Base-by-base conservation (phyloP, 2,797 vertebrate species). In the Muraenolepis orangiensis region DNA sequence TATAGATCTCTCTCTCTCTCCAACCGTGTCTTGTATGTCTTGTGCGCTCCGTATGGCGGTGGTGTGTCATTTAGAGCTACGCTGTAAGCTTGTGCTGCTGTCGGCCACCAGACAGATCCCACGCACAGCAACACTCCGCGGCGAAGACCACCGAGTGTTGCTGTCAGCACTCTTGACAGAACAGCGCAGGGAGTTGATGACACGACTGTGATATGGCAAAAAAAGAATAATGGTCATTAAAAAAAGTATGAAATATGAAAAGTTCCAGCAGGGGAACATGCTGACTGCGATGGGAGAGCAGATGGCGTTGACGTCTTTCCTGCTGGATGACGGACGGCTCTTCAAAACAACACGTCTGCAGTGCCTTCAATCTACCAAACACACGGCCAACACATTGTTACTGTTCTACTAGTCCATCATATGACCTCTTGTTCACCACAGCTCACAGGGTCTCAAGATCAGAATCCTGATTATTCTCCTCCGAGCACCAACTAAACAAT, bases 11-110 rank as follows among this genome's bases (percentile, higher is more conserved):
- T 42, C 13, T 14, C 40, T 42, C 40, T 57, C 46, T 8, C 12
- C 14, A 6, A 18, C 46, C 6, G 4, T n/a, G 18, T 51, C 46
- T n/a, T n/a, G n/a, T n/a, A n/a, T n/a, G n/a, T n/a, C n/a, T n/a
- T n/a, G n/a, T n/a, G n/a, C n/a, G n/a, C n/a, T n/a, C n/a, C n/a
- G n/a, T n/a, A n/a, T n/a, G n/a, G n/a, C n/a, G n/a, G n/a, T n/a
- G n/a, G n/a, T n/a, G n/a, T n/a, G 14, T 30, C 70, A 29, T 29
- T 8, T 30, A 30, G 46, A 57, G 46, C 18, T 46, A 20, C 28
- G 23, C 0, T 69, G 28, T 18, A 67, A 26, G 66, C 74, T 76
- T 74, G 32, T 30, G 4, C 38, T 66, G 73, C 11, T 80, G 77
- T 74, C 72, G 73, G 38, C 57, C 64, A 16, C 28, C 16, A 14